Evolutionary conservation across 2,888 invertebrate genomes (phyloP), one percentile per base, ranked within the genome.

Genomic region (Digitonthophagus gazella): DNA sequence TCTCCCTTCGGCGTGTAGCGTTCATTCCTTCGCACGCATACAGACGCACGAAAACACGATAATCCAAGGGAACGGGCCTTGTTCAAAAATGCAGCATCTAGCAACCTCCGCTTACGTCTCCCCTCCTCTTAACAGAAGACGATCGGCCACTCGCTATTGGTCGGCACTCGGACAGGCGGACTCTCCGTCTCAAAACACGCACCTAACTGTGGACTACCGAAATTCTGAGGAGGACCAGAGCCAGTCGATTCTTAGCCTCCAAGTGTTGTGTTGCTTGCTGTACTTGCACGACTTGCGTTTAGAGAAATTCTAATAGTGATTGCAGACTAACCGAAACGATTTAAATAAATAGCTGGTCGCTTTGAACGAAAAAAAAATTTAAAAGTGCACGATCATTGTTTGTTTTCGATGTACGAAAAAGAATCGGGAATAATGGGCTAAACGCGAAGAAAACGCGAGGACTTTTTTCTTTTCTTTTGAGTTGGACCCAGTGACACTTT

Each of bases 1-100:
- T 15, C 11, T 6, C 65, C 16, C 19, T 55, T 28, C 8, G 54
- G 61, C 16, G 15, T 15, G 16, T n/a, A 14, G 61, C 19, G 61
- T 18, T 44, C 18, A 18, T 61, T 14, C 19, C n/a, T 65, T 55
- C 44, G 44, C 15, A 65, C 54, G 55, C 28, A 44, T 44, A 44
- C 28, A 63, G 55, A 55, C 14, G 63, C 55, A 58, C 54, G 67
- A 58, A 44, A 74, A 70, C 71, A 72, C 69, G 68, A 72, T 74
- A 73, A 72, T 72, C 71, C 70, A 58, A 69, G 70, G 70, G 70
- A 72, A 73, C 69, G 73, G 71, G 69, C 69, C 69, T 65, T 77
- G 79, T 80, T 81, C 80, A 81, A 81, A 82, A 82, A 81, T 81
- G 80, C 81, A 82, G 82, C 81, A 80, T 80, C 80, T 79, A 78